phyloP scores from a whole-genome alignment of 2,113 vertebrate genomes.

The Drymodes brunneopygia region DNA sequence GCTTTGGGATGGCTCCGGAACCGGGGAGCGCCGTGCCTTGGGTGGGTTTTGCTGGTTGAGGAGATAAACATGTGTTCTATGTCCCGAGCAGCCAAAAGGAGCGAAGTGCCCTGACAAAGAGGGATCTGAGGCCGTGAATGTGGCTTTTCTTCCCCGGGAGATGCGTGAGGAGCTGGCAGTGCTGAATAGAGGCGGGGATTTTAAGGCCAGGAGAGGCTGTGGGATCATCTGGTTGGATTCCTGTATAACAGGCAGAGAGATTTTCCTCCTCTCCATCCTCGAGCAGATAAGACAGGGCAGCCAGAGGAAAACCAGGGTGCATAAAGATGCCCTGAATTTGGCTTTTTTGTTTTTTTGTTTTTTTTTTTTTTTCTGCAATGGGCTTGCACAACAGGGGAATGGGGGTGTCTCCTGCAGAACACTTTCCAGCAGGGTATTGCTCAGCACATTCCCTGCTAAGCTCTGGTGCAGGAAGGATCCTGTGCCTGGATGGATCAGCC shows the following conservation, averaged over 20 bases:
- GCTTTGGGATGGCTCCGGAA: background rate
- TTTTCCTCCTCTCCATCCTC: background rate
- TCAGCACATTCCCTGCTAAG: background rate
- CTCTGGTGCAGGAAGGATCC: background rate
- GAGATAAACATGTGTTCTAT: accelerated
- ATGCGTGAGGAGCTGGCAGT: constrained; percentile 1
- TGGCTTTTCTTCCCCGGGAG: constrained; percentile 6
- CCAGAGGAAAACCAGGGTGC: background rate
- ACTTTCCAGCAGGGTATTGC: background rate
- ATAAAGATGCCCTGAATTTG: background rate
- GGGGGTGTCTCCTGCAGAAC: background rate
- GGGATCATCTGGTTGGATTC: constrained; percentile 8
- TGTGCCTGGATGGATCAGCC: background rate
- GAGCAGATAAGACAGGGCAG: background rate
- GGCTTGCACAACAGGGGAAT: accelerated
- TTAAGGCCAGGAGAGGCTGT: background rate
- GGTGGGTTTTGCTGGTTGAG: background rate
- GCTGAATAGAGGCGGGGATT: background rate
- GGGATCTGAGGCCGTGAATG: background rate
- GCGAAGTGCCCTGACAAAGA: background rate
- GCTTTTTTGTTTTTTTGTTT: too few relatives aligned
- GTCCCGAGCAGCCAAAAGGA: background rate
- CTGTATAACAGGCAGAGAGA: background rate
- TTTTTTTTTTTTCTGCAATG: background rate
- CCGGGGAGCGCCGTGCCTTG: accelerated